Conservation (phyloP, 1,140 invertebrate species). For the Drosophila micromelanica region DNA sequence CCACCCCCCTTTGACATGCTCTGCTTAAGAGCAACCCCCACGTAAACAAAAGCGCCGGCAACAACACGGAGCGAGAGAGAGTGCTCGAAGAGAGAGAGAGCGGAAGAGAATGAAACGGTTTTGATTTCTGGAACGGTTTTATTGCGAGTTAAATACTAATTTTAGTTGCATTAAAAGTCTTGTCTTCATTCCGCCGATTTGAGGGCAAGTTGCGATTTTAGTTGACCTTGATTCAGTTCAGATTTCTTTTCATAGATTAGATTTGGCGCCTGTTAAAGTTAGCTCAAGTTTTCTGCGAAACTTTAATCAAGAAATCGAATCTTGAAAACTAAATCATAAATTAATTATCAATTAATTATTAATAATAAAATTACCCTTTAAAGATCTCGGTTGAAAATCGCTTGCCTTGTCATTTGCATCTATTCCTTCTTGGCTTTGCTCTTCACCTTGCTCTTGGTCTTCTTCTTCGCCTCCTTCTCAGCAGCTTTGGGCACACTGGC, state of each 20-base stretch:
- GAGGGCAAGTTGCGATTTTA: too few species aligned
- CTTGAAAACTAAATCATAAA: too few species aligned
- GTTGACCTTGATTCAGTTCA: too few species aligned
- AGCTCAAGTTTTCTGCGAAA: too few species aligned
- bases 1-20: background rate
- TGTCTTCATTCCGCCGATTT: background rate
- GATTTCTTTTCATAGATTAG: too few species aligned
- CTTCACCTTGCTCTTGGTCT: constrained; percentile 18
- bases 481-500: background rate
- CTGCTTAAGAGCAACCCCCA: background rate
- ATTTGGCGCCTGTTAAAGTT: too few species aligned
- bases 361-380: too few species aligned
- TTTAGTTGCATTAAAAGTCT: background rate
- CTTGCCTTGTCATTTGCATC: background rate
- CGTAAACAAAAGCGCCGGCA: background rate
- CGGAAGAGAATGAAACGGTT: constrained; percentile 29
- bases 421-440: constrained; percentile 22
- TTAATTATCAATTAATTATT: too few species aligned
- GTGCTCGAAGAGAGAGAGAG: too few species aligned
- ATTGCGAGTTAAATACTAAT: background rate
- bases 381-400: too few species aligned
- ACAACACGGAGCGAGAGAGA: background rate
- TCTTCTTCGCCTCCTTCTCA: constrained; percentile 8
- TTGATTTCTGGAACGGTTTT: background rate
- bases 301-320: too few species aligned